Percentiles rank a stretch among this genome's conserved stretches.
Conservation (phyloP, 2,888 invertebrate species). For the Tenthredo livida region DNA sequence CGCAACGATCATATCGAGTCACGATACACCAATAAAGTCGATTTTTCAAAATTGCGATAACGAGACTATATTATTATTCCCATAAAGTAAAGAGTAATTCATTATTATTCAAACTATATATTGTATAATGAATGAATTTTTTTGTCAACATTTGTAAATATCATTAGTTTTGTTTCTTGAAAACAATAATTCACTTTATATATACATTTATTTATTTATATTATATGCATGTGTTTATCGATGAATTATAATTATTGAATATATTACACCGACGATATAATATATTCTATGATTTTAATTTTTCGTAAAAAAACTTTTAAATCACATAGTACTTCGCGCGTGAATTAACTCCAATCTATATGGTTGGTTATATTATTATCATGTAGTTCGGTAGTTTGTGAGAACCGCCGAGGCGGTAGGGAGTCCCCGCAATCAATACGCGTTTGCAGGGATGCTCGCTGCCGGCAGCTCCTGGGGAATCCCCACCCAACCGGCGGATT, state of each 20-base stretch:
- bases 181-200: too few species aligned
- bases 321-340: background rate
- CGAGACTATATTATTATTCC: too few species aligned
- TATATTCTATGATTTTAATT: too few species aligned
- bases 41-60: too few species aligned
- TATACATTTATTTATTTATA: too few species aligned
- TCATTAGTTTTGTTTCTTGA: too few species aligned
- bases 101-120: background rate
- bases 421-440: constrained; percentile 73
- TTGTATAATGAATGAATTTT: background rate
- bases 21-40: background rate
- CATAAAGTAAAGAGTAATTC: background rate
- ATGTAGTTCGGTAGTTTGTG: background rate
- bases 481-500: constrained; percentile 34
- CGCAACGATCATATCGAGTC: background rate
- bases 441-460: constrained; percentile 68
- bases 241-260: too few species aligned
- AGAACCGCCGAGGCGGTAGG: constrained; percentile 18
- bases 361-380: background rate
- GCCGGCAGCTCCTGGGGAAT: constrained; percentile 56
- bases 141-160: background rate
- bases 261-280: too few species aligned
- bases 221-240: too few species aligned
- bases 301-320: too few species aligned
- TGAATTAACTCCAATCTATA: background rate